Base-by-base conservation (phyloP, 2,113 vertebrate genomes). In the Emydura subglobosa region DNA sequence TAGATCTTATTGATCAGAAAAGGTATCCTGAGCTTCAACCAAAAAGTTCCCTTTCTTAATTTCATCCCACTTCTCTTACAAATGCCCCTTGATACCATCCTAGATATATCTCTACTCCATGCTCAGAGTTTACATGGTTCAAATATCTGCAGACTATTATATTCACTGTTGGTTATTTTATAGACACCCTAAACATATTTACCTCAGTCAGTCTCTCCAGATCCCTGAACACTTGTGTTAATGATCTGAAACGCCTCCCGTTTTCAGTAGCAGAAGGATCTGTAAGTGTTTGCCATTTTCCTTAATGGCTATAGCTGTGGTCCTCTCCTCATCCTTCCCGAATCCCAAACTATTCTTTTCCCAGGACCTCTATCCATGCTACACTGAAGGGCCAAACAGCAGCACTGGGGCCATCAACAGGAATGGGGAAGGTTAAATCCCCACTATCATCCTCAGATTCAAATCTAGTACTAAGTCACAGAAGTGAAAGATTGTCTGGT, bases 1-100 rank as follows among this genome's bases (percentile, higher is more conserved):
- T 47, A 94, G 51, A 94, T 50, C 49, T 65, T 34, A n/a, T 34
- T 87, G 91, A 87, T 89, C 83, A 86, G 51, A 49, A 93, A 90
- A 86, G 72, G 83, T 47, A 89, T 39, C 1, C 59, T n/a, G 7
- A 34, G 31, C 61, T 68, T 68, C 14, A 92, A 51, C 19, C 12
- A 47, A 88, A 88, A 51, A 39, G 85, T 57, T 91, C 39, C 59
- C 79, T 47, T 82, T 84, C 53, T 87, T 83, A 91, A 85, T 42
- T 83, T 21, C 86, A 27, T 53, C 78, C 83, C 61, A 34, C 34
- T 84, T 92, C 72, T 91, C 25, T 10, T 31, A 1, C 29, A 68
- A 0, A 0, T 19, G 12, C 90, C 51, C 82, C 22, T 61, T 9
- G 10, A 22, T 74, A 44, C 72, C 39, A n/a, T 44, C 82, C 61